phyloP scores from a whole-genome alignment of 1,140 invertebrate genomes.

The Plectus sambesii region DNA sequence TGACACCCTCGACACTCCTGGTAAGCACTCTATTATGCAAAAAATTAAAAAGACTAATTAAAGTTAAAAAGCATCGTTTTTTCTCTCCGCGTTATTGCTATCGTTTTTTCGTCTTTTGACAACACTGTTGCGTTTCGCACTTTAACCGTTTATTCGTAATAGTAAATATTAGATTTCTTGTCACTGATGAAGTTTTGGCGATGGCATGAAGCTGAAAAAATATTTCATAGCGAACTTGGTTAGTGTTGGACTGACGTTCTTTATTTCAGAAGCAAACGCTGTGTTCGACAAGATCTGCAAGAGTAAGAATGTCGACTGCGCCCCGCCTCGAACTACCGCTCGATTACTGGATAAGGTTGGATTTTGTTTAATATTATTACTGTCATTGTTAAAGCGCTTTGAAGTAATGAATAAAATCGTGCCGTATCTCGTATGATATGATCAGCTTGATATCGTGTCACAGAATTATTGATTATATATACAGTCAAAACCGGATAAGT shows the following conservation, averaged over 20 bases:
- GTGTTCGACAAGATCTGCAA: slow-evolving; percentile 69
- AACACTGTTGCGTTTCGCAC: slow-evolving; percentile 2
- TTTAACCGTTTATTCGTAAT: slow-evolving; percentile 7
- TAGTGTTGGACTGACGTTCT: too few species aligned
- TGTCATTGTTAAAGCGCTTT: too few species aligned
- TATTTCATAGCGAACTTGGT: too few species aligned
- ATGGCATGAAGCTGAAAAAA: too few species aligned
- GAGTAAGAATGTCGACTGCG: slow-evolving; percentile 79
- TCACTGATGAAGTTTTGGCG: too few species aligned
- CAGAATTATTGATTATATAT: too few species aligned
- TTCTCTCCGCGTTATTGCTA: slow-evolving; percentile 9
- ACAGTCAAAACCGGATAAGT: too few species aligned
- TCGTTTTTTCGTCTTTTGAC: slow-evolving; percentile 4
- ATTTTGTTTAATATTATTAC: too few species aligned
- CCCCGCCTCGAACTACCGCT: slow-evolving; percentile 75
- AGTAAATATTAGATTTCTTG: too few species aligned
- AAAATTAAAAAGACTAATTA: slow-evolving; percentile 14
- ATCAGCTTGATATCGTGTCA: too few species aligned
- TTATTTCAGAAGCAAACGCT: slow-evolving; percentile 57
- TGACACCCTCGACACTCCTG: slow-evolving; percentile 48
- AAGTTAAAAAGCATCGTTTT: slow-evolving; percentile 15
- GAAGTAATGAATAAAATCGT: too few species aligned
- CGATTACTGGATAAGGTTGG: slow-evolving; percentile 88
- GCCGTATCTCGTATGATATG: too few species aligned
- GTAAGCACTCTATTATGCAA: slow-evolving; percentile 34